Evolutionary conservation across 1,140 invertebrate species (phyloP).

Genomic region (Drosophila quadrilineata): DNA sequence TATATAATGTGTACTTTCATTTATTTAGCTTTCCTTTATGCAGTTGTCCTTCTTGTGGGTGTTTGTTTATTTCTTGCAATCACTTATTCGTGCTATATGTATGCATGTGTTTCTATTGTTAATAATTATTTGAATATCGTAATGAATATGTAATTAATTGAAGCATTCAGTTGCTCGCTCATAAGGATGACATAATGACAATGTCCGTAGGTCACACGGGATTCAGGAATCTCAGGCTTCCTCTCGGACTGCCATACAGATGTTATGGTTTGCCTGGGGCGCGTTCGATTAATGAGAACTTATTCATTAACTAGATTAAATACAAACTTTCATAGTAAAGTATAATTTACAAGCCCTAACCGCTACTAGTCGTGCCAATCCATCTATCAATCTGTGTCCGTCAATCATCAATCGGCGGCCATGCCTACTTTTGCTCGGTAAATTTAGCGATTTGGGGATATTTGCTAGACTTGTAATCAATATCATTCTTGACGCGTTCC

Average conservation of each 20-base stretch:
- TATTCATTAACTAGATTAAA: constrained; percentile 72
- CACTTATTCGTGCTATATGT: not conserved
- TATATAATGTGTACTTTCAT: constrained; percentile 16
- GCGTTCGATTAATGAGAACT: constrained; percentile 56
- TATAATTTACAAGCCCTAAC: constrained; percentile 68
- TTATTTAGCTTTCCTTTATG: constrained; percentile 42
- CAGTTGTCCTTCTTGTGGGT: constrained; percentile 36
- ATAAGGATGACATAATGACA: too few species aligned
- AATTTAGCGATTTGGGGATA: constrained; percentile 80
- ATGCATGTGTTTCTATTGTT: constrained; percentile 9
- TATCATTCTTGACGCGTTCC: constrained; percentile 71
- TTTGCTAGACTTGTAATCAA: constrained; percentile 68
- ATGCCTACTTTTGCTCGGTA: constrained; percentile 67
- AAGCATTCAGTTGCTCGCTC: too few species aligned
- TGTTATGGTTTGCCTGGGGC: too few species aligned
- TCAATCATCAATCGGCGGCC: not conserved
- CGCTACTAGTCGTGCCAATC: too few species aligned
- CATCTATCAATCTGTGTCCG: too few species aligned
- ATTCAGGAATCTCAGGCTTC: too few species aligned
- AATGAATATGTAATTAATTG: too few species aligned
- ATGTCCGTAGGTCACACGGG: too few species aligned
- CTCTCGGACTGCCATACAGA: too few species aligned
- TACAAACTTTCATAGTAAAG: constrained; percentile 61
- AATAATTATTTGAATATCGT: too few species aligned
- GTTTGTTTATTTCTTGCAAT: constrained; percentile 16